Base-by-base conservation (phyloP, 2,113 vertebrate genomes). In the Mixornis gularis region DNA sequence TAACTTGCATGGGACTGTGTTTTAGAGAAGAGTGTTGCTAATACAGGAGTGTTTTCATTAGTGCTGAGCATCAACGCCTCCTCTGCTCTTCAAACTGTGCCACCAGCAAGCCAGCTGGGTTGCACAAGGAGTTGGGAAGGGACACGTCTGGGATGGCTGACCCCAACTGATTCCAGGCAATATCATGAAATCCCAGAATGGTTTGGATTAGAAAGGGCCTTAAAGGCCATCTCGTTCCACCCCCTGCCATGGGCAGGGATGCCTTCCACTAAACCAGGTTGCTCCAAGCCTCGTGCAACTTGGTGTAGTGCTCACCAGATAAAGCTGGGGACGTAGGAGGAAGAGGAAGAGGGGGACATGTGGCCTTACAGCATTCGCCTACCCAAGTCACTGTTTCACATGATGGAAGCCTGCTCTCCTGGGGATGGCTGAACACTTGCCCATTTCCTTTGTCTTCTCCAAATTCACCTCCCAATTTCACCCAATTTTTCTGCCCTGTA, bases 321-420 rank as follows among this genome's bases (percentile, higher is more conserved):
- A 72, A 60, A 65, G 27, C 9, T 17, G 34, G 27, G 6, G 13
- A 49, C 80, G 48, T 6, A 53, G 13, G 10, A 52, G 11, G n/a
- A 71, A 70, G 10, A 52, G 11, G n/a, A 71, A 70, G 58, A 26
- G 9, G 24, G 38, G 8, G 8, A 56, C 3, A 1, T 48, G 48
- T 6, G 6, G n/a, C n/a, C 26, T 46, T 49, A 59, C 1, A 24
- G 26, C 11, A 21, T 38, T 36, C 0, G 0, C 36, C 9, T 78
- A 65, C 52, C 19, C 52, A 65, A 65, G 30, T 17, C 32, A 83
- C 56, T 3, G 2, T 15, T 41, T 32, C 6, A 8, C 3, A 8
- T 17, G 34, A 65, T 21, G 34, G 13, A 77, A 22, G 19, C 78
- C 52, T 44, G 49, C 36, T 69, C 12, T 63, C 55, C 55, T 65